Base-by-base conservation (phyloP, 2,888 invertebrate genomes). In the Ferrisia virgata region DNA sequence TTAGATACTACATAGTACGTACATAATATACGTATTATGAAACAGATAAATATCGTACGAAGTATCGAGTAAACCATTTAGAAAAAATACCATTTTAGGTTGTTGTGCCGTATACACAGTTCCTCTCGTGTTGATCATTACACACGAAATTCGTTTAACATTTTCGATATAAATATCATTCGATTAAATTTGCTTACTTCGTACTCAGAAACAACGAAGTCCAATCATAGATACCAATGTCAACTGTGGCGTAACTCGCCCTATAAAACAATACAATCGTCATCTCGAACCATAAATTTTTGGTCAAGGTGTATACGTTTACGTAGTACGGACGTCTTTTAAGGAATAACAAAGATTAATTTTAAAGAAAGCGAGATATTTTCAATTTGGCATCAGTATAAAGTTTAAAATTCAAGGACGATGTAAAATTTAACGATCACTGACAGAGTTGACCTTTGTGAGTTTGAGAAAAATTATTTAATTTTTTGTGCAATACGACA, bases 21-120 rank as follows among this genome's bases (percentile, higher is more conserved):
- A 18, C 47, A 18, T 47, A 47, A 5, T 40, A 18, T 25, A 18
- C 47, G 72, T 72, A 72, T 72, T 72, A 72, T 33, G 72, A 72
- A 72, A 72, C 33, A 72, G 69, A 69, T 72, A 72, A 64, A 72
- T 72, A 72, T 72, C 72, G 18, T 33, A 72, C 72, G 33, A 13
- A 2, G 36, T 72, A 72, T 72, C 72, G 72, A 72, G 72, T n/a
- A 33, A 33, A 72, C 72, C 5, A 15, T 36, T 72, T 72, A 28
- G 1, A n/a, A 40, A 47, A 72, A 72, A 72, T 33, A n/a, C 33
- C 15, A 36, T 72, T 72, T 72, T 36, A 72, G 33, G 13, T 64
- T 18, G 4, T 18, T 47, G n/a, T 47, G 9, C 3, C 8, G 18
- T 18, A 47, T 9, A 6, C n/a, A 53, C 18, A 18, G 25, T 28